Evolutionary conservation across 2,797 vertebrate species (phyloP).

Genomic region (Aphelocoma californica): DNA sequence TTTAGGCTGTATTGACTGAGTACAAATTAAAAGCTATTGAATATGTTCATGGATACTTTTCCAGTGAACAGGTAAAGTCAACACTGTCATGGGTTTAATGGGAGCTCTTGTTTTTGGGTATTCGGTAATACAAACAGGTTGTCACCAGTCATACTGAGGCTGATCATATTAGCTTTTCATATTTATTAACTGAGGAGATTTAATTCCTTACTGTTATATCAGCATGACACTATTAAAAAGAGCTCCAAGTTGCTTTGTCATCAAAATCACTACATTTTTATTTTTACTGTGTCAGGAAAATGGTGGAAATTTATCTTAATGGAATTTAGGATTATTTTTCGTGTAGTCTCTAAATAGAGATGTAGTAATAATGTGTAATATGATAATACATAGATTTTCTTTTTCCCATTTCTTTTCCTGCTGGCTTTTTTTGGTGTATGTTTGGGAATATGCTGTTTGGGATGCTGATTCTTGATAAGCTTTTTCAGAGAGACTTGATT

Average conservation of each 20-base stretch:
- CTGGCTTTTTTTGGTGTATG: background rate
- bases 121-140: background rate
- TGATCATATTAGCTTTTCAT: background rate
- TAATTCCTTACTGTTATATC: background rate
- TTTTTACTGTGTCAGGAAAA: background rate
- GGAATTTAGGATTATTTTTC: background rate
- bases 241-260: background rate
- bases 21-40: slow-evolving; percentile 97
- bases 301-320: background rate
- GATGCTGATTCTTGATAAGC: background rate
- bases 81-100: background rate
- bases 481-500: background rate
- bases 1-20: slow-evolving; percentile 94
- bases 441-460: background rate
- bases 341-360: background rate
- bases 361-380: background rate
- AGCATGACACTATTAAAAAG: background rate
- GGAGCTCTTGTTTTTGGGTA: background rate
- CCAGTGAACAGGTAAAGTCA: slow-evolving; percentile 92
- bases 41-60: slow-evolving; percentile 98
- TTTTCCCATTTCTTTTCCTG: background rate
- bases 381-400: background rate
- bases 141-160: background rate
- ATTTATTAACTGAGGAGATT: background rate
- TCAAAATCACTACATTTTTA: background rate